Evolutionary conservation across 2,888 invertebrate species (phyloP).

Genomic region (Eupithecia pulchellata): DNA sequence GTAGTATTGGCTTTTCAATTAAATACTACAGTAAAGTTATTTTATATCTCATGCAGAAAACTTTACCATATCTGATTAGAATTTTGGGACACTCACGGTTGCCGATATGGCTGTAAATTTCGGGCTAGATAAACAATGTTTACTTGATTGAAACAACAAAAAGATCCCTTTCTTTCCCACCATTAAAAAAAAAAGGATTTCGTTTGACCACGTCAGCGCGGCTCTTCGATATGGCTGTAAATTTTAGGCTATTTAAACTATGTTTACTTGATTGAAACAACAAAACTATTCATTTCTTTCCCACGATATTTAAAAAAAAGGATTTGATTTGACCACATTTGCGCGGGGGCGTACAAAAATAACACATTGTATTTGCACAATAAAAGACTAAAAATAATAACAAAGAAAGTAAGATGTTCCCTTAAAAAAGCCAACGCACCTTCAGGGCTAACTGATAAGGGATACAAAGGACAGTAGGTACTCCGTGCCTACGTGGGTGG

Average conservation of each 20-base stretch:
- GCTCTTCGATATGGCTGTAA: background rate
- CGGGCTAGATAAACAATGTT: background rate
- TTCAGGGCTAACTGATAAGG: constrained; percentile 75
- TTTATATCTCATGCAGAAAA: too few relatives aligned
- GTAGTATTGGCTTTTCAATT: too few relatives aligned
- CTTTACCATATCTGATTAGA: too few relatives aligned
- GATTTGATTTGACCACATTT: background rate
- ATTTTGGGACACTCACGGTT: background rate
- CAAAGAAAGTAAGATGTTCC: constrained; percentile 41
- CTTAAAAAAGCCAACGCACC: constrained; percentile 73
- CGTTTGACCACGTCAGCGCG: background rate
- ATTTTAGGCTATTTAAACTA: background rate
- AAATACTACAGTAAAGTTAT: too few relatives aligned
- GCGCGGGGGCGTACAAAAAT: background rate
- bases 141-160: background rate
- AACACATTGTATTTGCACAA: background rate
- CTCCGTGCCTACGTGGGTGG: constrained; percentile 45
- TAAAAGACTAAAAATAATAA: constrained; percentile 6
- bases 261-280: background rate
- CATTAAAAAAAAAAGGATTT: background rate
- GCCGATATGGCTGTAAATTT: background rate
- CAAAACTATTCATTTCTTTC: background rate
- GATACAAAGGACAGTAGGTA: constrained; percentile 61
- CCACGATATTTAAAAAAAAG: background rate
- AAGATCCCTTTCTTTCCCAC: background rate